Evolutionary conservation across 1,140 invertebrate genomes (phyloP).

Genomic region (Cydia amplana): DNA sequence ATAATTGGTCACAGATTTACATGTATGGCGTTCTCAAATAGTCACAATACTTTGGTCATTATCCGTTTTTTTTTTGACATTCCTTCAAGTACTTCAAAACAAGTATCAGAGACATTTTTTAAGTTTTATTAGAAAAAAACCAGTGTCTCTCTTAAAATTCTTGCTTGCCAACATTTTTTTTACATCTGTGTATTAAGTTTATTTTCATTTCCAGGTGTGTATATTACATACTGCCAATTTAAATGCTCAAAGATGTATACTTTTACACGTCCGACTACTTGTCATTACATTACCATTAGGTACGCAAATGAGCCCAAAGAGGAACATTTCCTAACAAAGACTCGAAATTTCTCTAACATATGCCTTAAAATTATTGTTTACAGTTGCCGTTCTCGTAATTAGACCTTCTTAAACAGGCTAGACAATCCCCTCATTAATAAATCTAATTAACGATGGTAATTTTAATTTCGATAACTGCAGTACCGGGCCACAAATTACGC

Average conservation of each 20-base stretch:
- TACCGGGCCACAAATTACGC: slow-evolving; percentile 39
- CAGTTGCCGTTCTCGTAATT: background rate
- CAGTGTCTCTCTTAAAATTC: too few species aligned
- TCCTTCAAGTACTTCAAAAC: too few species aligned
- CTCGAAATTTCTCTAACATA: background rate
- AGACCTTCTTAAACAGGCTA: background rate
- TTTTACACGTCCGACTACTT: background rate
- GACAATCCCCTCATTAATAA: slow-evolving; percentile 21
- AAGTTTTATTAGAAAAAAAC: too few species aligned
- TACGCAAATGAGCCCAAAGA: background rate
- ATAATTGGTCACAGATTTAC: background rate
- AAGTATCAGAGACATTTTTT: too few species aligned
- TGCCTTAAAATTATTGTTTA: slow-evolving; percentile 11
- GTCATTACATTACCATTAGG: too few species aligned
- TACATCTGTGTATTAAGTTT: background rate
- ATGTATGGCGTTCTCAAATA: background rate
- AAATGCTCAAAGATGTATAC: background rate
- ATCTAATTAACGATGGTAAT: slow-evolving; percentile 26
- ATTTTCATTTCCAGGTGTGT: background rate
- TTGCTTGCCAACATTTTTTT: too few species aligned
- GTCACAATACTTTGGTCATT: background rate
- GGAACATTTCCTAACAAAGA: background rate
- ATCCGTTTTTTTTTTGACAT: background rate
- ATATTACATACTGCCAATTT: background rate
- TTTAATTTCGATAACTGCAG: slow-evolving; percentile 26